Percentiles rank a stretch among this genome's conserved stretches.
These are phyloP conservation scores for Barypeithes pellucidus DNA, from an alignment of 2,888 invertebrate genomes.

Conservation along the genomic window DNA sequence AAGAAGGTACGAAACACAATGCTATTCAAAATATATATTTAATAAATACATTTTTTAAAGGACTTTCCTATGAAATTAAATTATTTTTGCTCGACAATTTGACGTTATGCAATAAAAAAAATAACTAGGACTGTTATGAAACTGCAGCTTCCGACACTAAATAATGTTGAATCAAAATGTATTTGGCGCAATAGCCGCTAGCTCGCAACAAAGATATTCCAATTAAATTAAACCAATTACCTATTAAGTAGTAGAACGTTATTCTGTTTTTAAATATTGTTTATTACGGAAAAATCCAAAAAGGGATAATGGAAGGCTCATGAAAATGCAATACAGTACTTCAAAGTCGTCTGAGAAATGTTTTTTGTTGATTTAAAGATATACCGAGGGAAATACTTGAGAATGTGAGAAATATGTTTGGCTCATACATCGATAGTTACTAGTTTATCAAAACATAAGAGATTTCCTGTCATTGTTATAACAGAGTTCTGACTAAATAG, in stretches of 20 bases:
- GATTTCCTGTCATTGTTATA: too few species aligned
- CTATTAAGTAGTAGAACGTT: conserved; percentile 68
- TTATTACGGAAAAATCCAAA: conserved; percentile 66
- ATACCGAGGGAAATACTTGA: too few species aligned
- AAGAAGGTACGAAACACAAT: too few species aligned
- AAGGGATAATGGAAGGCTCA: conserved; percentile 28
- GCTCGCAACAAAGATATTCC: conserved; percentile 62
- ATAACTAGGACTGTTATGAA: conserved; percentile 22
- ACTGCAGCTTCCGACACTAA: conserved; percentile 40
- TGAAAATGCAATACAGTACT: neutral
- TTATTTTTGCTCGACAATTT: too few species aligned
- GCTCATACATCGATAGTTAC: too few species aligned
- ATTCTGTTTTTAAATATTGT: conserved; percentile 72
- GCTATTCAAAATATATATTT: too few species aligned
- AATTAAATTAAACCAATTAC: conserved; percentile 63
- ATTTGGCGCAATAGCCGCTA: conserved; percentile 59
- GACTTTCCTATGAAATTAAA: too few species aligned
- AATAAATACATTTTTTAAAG: too few species aligned
- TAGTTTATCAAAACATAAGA: too few species aligned
- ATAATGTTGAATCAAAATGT: conserved; percentile 57
- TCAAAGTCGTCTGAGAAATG: neutral
- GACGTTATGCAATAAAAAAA: neutral
- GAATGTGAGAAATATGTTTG: too few species aligned
- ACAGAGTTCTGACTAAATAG: too few species aligned
- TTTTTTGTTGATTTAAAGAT: too few species aligned